Conservation (phyloP, 2,888 invertebrate species). For the Pocota personata region DNA sequence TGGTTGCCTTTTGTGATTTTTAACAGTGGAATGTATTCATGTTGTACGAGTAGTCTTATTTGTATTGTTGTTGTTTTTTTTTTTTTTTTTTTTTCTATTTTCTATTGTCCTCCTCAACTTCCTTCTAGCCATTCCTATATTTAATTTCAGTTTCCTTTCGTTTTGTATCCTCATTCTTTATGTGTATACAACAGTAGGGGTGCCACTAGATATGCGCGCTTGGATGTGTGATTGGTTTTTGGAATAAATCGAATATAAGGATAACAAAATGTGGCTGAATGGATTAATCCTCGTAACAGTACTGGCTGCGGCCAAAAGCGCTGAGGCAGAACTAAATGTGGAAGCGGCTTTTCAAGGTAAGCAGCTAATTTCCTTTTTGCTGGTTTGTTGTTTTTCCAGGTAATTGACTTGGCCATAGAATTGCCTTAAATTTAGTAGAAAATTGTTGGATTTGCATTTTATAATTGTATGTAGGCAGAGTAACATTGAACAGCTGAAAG, state of each 20-base stretch:
- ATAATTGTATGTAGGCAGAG: not conserved
- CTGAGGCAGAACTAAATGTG: conserved; percentile 81
- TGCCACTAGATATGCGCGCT: conserved; percentile 67
- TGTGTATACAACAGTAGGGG: conserved; percentile 48
- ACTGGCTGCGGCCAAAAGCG: conserved; percentile 79
- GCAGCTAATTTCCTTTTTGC: conserved; percentile 1
- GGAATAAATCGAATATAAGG: conserved; percentile 72
- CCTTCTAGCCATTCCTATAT: not conserved
- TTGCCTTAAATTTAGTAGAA: not conserved
- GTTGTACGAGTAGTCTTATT: conserved; percentile 5
- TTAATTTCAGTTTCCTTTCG: conserved; percentile 17
- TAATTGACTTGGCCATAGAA: conserved; percentile 32
- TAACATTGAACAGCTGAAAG: not conserved
- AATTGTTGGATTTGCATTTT: conserved; percentile 4
- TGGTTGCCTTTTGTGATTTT: conserved; percentile 65
- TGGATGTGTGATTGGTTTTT: conserved; percentile 71
- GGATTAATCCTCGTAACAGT: conserved; percentile 80
- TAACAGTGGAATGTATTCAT: conserved; percentile 56
- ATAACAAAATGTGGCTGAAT: conserved; percentile 79
- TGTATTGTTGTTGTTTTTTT: conserved; percentile 56
- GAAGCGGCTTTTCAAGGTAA: conserved; percentile 87
- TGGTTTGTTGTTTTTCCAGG: conserved; percentile 11
- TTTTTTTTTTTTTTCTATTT: conserved; percentile 46
- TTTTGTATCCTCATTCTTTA: conserved; percentile 4
- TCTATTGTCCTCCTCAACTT: conserved; percentile 21